These are phyloP conservation scores for Diprion similis DNA, from an alignment of 1,140 invertebrate species.

Conservation along the genomic window DNA sequence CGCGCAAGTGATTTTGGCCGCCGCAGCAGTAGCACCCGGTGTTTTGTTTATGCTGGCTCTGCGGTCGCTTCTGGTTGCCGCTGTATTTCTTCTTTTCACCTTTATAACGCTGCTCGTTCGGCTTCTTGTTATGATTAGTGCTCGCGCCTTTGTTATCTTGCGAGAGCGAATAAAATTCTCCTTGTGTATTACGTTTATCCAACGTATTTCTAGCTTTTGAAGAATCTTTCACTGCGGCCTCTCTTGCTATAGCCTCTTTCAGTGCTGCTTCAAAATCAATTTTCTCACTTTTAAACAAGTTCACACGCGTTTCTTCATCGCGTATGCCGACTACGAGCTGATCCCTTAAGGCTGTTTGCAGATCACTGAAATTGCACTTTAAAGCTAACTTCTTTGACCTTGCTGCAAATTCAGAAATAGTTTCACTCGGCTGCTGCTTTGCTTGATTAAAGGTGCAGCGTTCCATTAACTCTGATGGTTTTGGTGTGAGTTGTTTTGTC, in stretches of 20 bases:
- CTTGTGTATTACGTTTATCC: background rate
- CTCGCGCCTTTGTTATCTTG: constrained; percentile 8
- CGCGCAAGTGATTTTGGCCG: background rate
- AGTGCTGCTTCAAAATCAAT: constrained; percentile 15
- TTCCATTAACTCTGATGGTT: constrained; percentile 41
- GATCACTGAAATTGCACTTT: constrained; percentile 26
- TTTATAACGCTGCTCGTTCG: background rate
- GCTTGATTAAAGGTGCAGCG: constrained; percentile 40
- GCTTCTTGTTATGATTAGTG: background rate
- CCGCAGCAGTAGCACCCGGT: background rate
- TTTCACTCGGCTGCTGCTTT: constrained; percentile 35
- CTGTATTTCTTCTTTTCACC: background rate
- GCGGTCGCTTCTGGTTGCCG: background rate
- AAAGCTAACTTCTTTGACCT: constrained; percentile 36
- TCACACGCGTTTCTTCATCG: constrained; percentile 16
- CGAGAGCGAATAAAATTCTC: no score
- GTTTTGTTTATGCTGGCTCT: background rate
- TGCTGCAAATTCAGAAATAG: constrained; percentile 36
- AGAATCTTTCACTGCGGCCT: constrained; percentile 20
- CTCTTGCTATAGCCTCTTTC: constrained; percentile 13
- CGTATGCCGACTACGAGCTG: constrained; percentile 17
- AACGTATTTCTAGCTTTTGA: background rate
- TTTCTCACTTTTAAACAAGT: constrained; percentile 19
- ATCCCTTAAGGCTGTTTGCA: constrained; percentile 18
- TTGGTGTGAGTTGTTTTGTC: no score